phyloP scores from a whole-genome alignment of 2,797 vertebrate species.

The Neomorphus geoffroyi region DNA sequence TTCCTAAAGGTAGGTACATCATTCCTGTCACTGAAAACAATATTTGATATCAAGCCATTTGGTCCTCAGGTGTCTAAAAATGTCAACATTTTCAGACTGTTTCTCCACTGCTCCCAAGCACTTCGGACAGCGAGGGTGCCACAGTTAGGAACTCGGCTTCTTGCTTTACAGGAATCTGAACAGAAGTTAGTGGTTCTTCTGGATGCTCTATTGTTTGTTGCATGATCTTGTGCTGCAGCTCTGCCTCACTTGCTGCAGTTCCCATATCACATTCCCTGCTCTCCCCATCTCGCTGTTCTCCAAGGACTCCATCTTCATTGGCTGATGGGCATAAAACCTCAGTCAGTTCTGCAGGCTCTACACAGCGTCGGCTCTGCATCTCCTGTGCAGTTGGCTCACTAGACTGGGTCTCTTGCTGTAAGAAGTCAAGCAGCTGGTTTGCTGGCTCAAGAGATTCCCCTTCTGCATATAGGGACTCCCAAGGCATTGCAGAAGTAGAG shows the following conservation, averaged over 20 bases:
- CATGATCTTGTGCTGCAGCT: neutral
- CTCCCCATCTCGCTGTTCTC: neutral
- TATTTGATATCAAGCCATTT: too few relatives aligned
- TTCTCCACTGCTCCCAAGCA: neutral
- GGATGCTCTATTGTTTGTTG: neutral
- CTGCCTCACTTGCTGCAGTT: neutral
- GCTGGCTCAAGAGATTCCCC: neutral
- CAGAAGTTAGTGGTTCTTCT: neutral
- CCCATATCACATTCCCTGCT: neutral
- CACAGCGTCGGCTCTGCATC: fast-evolving
- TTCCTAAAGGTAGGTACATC: neutral
- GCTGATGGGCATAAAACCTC: neutral
- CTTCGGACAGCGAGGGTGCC: fast-evolving
- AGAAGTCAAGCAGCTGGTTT: neutral
- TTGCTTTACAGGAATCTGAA: neutral
- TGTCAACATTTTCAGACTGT: neutral
- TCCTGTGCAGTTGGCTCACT: fast-evolving
- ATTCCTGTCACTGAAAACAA: neutral
- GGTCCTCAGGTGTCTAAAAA: neutral
- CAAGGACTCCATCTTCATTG: fast-evolving
- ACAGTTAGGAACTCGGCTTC: neutral
- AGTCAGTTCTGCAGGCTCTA: fast-evolving
- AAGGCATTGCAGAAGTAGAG: too few relatives aligned
- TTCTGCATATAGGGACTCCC: neutral
- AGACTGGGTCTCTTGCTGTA: neutral